phyloP scores from a whole-genome alignment of 35 echinoderm and acorn worm genomes.

The Hemicentrotus pulcherrimus region DNA sequence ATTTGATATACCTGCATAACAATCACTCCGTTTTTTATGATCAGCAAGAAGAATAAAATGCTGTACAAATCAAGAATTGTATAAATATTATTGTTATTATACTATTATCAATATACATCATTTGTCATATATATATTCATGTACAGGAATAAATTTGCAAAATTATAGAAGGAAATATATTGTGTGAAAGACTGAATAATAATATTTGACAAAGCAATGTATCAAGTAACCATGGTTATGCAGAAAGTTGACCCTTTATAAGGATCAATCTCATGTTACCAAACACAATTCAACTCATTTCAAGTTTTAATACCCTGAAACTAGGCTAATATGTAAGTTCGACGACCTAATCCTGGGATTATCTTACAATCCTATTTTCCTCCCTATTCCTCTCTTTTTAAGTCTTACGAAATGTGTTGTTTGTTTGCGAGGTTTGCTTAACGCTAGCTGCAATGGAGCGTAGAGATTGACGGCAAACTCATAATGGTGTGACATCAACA shows the following conservation, averaged over 20 bases:
- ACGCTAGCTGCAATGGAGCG: neutral
- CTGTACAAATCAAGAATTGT: too few species aligned
- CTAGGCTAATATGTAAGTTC: conserved; percentile 4
- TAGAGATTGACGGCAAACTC: neutral
- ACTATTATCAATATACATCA: too few species aligned
- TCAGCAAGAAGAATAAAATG: too few species aligned
- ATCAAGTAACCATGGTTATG: neutral
- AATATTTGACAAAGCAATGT: neutral
- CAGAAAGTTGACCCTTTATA: neutral
- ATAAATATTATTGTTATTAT: too few species aligned
- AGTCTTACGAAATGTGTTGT: conserved; percentile 7
- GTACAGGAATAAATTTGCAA: too few species aligned
- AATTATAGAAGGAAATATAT: too few species aligned
- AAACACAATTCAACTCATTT: neutral
- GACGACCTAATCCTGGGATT: conserved; percentile 10
- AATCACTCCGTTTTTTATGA: too few species aligned
- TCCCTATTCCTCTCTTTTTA: neutral
- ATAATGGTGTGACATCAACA: neutral
- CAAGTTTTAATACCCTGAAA: neutral
- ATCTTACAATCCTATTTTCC: neutral
- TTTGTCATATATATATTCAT: too few species aligned
- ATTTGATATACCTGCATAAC: too few species aligned
- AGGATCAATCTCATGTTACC: neutral
- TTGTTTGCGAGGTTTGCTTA: neutral
- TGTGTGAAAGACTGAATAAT: neutral